Evolutionary conservation across 2,888 invertebrate genomes (phyloP), one percentile per base, ranked within the genome.

Genomic region (Sesia apiformis): DNA sequence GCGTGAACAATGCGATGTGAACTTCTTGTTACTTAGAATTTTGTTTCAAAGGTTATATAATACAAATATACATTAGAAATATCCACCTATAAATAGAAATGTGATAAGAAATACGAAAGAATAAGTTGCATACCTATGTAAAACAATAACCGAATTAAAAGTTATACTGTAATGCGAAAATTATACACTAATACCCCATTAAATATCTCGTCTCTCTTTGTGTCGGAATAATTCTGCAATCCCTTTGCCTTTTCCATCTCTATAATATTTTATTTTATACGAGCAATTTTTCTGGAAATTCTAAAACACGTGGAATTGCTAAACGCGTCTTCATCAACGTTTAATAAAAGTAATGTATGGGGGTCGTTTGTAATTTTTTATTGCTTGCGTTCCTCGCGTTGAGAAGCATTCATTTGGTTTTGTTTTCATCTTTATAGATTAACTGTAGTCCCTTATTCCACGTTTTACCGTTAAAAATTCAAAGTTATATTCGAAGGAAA

Each of bases 1-100:
- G 74, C 73, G 76, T 76, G 82, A 78, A 81, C 75, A 80, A 74
- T 76, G 70, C 63, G 62, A 67, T 81, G 83, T 78, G 23, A 81
- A 46, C 8, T 46, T 46, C 46, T 46, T 6, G 3, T 46, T 46
- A 46, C 8, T 46, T 46, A 46, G n/a, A n/a, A 8, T 46, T 46
- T 46, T 23, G 46, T 23, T 23, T 23, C 23, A 23, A 23, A 23
- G 23, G 23, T 23, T 23, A 23, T 23, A 23, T 23, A 23, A 23
- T 23, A 23, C 23, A 23, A 23, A 23, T 23, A 23, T 23, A 23
- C 23, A 23, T 23, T 23, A 23, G 1, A 2, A 23, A 23, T 23
- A 23, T 23, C 2, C 23, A 23, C 23, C 23, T 23, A 23, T 23
- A 23, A 23, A 23, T 23, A 23, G 1, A 23, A 23, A 23, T 23